Evolutionary conservation across 2,888 invertebrate species (phyloP).

Genomic region (Pyrochroa serraticornis): DNA sequence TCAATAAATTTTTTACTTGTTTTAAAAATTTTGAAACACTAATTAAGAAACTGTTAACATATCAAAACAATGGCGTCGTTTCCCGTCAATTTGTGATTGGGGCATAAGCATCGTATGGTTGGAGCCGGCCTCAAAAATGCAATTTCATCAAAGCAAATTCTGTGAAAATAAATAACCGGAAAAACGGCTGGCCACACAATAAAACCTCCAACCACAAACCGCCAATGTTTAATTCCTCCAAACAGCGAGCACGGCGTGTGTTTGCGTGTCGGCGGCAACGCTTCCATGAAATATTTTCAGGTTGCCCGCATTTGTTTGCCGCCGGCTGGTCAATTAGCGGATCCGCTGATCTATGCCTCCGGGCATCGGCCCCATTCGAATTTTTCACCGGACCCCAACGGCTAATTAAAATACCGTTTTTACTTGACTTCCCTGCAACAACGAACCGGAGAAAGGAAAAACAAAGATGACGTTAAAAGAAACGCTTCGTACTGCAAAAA

Average conservation of each 20-base stretch:
- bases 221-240: conserved; percentile 11
- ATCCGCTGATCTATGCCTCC: conserved; percentile 21
- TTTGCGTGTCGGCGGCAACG: conserved; percentile 20
- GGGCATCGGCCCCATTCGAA: conserved; percentile 5
- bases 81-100: no score
- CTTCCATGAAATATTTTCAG: conserved; percentile 23
- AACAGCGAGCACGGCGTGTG: conserved; percentile 7
- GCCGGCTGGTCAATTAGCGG: conserved; percentile 27
- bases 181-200: conserved; percentile 2
- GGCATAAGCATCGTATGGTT: no score
- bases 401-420: no score
- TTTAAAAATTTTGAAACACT: no score
- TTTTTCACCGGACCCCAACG: conserved; percentile 2
- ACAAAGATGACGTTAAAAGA: no score
- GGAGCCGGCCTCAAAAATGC: conserved; percentile 15
- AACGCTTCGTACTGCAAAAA: no score
- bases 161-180: conserved; percentile 16
- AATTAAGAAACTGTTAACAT: no score
- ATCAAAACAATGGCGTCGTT: no score
- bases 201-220: conserved; percentile 7
- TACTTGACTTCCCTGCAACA: no score
- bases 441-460: no score
- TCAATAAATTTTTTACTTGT: no score
- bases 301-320: conserved; percentile 27
- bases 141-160: conserved; percentile 17